Evolutionary conservation across 1,140 invertebrate genomes (phyloP), one percentile per base, ranked within the genome.

Genomic region (honey bee (Apis mellifera)): DNA sequence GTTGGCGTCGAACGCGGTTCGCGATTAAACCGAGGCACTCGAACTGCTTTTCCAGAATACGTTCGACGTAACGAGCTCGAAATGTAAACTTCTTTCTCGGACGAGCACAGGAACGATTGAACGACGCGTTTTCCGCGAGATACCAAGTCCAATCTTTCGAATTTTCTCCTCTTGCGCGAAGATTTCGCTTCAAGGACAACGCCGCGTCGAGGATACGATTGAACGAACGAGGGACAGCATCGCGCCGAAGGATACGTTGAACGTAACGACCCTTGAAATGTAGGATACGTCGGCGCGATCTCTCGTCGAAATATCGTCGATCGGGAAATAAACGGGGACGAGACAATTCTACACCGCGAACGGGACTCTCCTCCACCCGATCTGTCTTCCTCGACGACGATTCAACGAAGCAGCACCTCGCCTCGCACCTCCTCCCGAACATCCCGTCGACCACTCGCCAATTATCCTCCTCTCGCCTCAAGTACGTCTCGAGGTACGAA

Each of bases 61-160:
- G 77, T 48, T 88, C 85, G 9, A 62, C 62, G 60, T 87, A 88
- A 23, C 71, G 86, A 23, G 85, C 68, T 52, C 75, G 78, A 13
- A n/a, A 54, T 15, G 62, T 62, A 1, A 68, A 15, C 65, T 48
- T 87, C 8, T 50, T 54, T 52, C 77, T 83, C 17, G 75, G 7
- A 0, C 13, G 60, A 1, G 42, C 8, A 4, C 54, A 13, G 42
- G 55, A 77, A 52, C 75, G 48, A 59, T 75, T 66, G 19, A 72
- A 17, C 4, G 72, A 26, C 19, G 23, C 9, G 26, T 52, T 76
- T 3, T 21, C 19, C 1, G 42, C 7, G 13, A 86, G 68, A 62
- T 71, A 84, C 71, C 5, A 7, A 7, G 66, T 86, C n/a, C 90
- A 69, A 32, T 91, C 85, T 23, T 62, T 90, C 59, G 77, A 60